Conservation (phyloP, 2,888 invertebrate species). For the Leptura quadrifasciata region DNA sequence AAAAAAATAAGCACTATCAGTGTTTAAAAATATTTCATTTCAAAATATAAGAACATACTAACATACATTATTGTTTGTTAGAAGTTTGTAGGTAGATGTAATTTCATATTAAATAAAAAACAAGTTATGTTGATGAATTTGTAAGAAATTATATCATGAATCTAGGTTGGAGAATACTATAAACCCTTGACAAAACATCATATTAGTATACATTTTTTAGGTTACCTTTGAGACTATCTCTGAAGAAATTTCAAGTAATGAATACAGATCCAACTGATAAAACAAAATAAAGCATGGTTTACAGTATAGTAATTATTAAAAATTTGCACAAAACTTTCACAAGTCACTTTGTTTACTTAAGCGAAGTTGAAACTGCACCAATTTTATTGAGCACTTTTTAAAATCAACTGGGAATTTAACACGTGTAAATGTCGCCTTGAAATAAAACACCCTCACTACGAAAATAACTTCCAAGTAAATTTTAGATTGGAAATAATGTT, state of each 20-base stretch:
- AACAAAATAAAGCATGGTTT: background rate
- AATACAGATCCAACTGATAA: background rate
- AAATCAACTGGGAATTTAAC: background rate
- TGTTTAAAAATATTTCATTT: background rate
- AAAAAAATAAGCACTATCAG: background rate
- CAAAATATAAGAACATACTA: background rate
- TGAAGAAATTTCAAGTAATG: background rate
- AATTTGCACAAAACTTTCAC: too few species aligned
- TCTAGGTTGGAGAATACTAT: background rate
- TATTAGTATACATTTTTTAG: background rate
- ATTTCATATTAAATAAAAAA: background rate
- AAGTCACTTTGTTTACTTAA: slow-evolving; percentile 3
- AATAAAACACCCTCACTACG: background rate
- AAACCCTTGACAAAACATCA: background rate
- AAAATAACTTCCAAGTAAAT: background rate
- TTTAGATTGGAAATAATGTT: background rate
- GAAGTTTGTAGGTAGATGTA: background rate
- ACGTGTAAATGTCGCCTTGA: background rate
- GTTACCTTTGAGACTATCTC: slow-evolving; percentile 4
- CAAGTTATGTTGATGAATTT: background rate
- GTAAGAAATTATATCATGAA: slow-evolving; percentile 7
- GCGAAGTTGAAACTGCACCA: background rate
- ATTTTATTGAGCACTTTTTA: background rate
- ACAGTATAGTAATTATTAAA: background rate
- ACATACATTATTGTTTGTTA: background rate